phyloP scores from a whole-genome alignment of 2,113 vertebrate genomes.

The Athene cunicularia region DNA sequence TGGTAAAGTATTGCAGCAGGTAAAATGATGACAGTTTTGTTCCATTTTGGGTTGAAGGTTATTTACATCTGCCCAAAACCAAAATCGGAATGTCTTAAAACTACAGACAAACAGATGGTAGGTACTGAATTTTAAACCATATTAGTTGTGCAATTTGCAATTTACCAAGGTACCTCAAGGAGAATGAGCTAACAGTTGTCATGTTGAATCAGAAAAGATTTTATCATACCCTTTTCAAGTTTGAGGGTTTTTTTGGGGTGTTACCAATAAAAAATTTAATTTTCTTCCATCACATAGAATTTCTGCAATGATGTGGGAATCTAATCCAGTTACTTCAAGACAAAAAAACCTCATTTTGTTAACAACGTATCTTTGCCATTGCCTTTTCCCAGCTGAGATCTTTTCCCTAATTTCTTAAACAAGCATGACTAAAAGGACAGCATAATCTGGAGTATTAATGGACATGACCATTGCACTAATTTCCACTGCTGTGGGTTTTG shows the following conservation, averaged over 20 bases:
- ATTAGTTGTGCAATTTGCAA: neutral
- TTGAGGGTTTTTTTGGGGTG: neutral
- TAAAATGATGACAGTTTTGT: neutral
- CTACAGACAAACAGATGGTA: neutral
- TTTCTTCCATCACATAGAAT: neutral
- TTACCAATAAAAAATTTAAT: neutral
- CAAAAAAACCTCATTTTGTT: neutral
- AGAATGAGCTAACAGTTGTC: neutral
- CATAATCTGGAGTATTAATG: neutral
- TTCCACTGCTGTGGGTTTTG: neutral
- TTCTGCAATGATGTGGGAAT: neutral
- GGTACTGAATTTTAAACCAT: neutral
- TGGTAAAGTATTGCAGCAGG: neutral
- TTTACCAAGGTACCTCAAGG: neutral
- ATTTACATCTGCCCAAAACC: neutral
- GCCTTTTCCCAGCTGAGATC: neutral
- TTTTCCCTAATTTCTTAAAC: slow-evolving; percentile 1
- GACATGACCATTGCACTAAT: neutral
- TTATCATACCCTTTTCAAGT: neutral
- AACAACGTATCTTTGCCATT: neutral
- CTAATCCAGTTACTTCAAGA: neutral
- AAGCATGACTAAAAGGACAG: neutral
- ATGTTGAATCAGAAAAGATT: neutral
- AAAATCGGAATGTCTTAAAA: neutral
- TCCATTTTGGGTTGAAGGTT: neutral